phyloP scores from a whole-genome alignment of 2,113 vertebrate genomes.

The Mustela nigripes region DNA sequence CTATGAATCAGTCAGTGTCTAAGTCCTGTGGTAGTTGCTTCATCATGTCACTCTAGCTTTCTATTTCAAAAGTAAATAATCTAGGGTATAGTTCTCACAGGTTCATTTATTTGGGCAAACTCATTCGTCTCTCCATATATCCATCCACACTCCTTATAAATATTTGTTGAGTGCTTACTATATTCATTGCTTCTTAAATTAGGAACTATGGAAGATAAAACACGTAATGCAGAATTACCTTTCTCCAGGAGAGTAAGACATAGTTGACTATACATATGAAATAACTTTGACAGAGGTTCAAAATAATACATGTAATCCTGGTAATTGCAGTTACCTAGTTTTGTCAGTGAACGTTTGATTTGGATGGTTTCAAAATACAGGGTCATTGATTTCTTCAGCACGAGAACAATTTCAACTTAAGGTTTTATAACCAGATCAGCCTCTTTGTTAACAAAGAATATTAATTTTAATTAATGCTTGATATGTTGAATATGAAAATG shows the following conservation, averaged over 20 bases:
- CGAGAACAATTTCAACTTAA: slow-evolving; percentile 14
- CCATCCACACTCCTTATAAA: not conserved
- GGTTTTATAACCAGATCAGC: slow-evolving; percentile 32
- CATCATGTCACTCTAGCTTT: not conserved
- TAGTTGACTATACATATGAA: not conserved
- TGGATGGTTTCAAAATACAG: not conserved
- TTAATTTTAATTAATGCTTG: slow-evolving; percentile 67
- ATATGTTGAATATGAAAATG: slow-evolving; percentile 50
- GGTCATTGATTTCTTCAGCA: not conserved
- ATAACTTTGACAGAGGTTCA: not conserved
- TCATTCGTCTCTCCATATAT: not conserved
- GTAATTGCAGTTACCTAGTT: not conserved
- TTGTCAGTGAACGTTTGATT: not conserved
- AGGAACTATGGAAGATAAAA: not conserved
- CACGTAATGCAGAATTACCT: not conserved
- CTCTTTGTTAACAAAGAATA: slow-evolving; percentile 53
- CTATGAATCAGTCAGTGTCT: not conserved
- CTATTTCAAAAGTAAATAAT: not conserved
- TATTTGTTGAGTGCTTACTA: not conserved
- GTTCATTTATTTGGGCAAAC: not conserved
- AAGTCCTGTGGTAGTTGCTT: not conserved
- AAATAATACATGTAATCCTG: not conserved
- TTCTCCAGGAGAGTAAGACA: not conserved
- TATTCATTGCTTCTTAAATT: not conserved
- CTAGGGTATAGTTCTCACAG: not conserved